A percentile compares a stretch with the other conserved stretches of the same genome.
These are phyloP conservation scores for Sturmia bella DNA, from an alignment of 2,888 invertebrate species.

Conservation along the genomic window DNA sequence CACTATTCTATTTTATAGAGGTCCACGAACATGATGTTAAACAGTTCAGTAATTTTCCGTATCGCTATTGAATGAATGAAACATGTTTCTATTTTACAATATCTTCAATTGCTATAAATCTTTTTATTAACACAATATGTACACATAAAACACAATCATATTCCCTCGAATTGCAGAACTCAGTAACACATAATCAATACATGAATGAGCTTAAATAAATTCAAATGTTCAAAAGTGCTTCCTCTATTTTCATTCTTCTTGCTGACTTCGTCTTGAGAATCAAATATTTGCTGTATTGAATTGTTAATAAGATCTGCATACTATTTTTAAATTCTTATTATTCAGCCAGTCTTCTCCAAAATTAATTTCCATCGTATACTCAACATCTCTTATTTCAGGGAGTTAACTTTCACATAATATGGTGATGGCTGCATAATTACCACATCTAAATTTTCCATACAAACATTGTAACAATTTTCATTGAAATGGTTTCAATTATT, in stretches of 20 bases:
- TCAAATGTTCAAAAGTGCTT: too few relatives aligned
- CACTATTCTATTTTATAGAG: too few relatives aligned
- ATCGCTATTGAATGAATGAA: too few relatives aligned
- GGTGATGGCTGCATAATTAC: slow-evolving; percentile 1
- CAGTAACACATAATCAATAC: too few relatives aligned
- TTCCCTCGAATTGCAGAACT: too few relatives aligned
- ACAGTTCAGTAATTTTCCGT: too few relatives aligned
- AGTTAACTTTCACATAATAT: slow-evolving; percentile 5
- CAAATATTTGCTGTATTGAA: not conserved
- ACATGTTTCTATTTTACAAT: too few relatives aligned
- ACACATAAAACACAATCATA: too few relatives aligned
- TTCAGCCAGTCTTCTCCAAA: slow-evolving; percentile 1
- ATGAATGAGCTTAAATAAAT: too few relatives aligned
- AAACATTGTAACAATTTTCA: not conserved
- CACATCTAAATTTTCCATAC: slow-evolving; percentile 1
- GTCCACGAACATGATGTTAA: too few relatives aligned
- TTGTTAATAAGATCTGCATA: slow-evolving; percentile 8
- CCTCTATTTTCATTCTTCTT: not conserved
- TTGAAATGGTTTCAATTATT: not conserved
- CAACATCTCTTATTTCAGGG: slow-evolving; percentile 18
- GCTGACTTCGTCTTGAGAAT: not conserved
- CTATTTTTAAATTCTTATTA: slow-evolving; percentile 13
- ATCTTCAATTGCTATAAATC: too few relatives aligned
- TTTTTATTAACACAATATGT: too few relatives aligned
- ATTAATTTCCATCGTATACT: not conserved